phyloP scores from a whole-genome alignment of 1,140 invertebrate species.

The Spodoptera litura region DNA sequence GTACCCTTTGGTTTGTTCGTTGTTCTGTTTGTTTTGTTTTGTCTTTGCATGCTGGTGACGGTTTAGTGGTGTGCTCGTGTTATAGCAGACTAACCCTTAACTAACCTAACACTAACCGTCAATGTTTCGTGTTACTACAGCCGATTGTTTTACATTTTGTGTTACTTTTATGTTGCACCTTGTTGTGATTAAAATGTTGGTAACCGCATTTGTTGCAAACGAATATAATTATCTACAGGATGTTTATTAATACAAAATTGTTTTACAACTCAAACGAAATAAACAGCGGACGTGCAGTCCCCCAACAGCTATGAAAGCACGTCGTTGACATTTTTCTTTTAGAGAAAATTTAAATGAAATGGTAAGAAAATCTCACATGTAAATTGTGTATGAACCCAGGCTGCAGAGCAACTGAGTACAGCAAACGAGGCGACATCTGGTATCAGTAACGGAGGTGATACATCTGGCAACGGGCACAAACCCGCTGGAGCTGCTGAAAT shows the following conservation, averaged over 20 bases:
- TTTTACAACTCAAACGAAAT: too few relatives aligned
- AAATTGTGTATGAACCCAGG: slow-evolving; percentile 62
- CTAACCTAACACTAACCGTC: slow-evolving; percentile 64
- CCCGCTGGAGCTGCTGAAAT: slow-evolving; percentile 70
- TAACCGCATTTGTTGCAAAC: slow-evolving; percentile 24
- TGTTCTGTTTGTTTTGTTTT: slow-evolving; percentile 53
- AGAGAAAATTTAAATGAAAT: too few relatives aligned
- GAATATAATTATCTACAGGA: slow-evolving; percentile 2
- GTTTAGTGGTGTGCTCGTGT: slow-evolving; percentile 52
- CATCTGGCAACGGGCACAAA: slow-evolving; percentile 59
- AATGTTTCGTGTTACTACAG: slow-evolving; percentile 52
- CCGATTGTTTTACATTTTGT: slow-evolving; percentile 49
- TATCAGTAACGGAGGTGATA: slow-evolving; percentile 44
- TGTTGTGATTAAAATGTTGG: slow-evolving; percentile 53
- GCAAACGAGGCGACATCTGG: slow-evolving; percentile 56
- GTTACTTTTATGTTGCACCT: slow-evolving; percentile 54
- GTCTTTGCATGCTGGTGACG: slow-evolving; percentile 63
- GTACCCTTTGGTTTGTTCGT: slow-evolving; percentile 67
- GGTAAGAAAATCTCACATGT: slow-evolving; percentile 15
- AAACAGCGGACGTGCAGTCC: too few relatives aligned
- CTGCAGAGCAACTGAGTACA: slow-evolving; percentile 79
- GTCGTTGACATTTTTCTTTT: too few relatives aligned
- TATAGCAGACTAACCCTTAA: slow-evolving; percentile 67
- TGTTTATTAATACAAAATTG: neutral
- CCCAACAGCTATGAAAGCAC: too few relatives aligned